Conservation (phyloP, 2,888 invertebrate species). For the Dasysyrphus albostriatus region DNA sequence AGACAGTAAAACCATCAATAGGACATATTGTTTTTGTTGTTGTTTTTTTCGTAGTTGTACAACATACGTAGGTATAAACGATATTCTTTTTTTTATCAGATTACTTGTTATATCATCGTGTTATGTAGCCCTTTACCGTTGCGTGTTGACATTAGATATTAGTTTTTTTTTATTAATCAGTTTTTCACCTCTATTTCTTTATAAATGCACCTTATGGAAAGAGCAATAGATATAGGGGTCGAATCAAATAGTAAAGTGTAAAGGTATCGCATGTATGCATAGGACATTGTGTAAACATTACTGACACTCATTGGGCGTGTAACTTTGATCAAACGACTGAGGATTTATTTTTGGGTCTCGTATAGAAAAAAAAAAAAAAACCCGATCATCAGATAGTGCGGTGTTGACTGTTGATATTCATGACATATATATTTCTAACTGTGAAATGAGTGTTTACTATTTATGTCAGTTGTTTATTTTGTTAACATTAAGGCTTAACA, state of each 20-base stretch:
- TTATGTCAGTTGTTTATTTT: not conserved
- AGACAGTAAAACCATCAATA: constrained; percentile 38
- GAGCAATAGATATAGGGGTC: not conserved
- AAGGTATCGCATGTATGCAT: constrained; percentile 50
- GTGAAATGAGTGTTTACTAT: not conserved
- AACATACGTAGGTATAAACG: not conserved
- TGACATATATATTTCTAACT: constrained; percentile 2
- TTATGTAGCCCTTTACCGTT: constrained; percentile 43
- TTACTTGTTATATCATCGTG: constrained; percentile 45
- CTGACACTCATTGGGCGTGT: constrained; percentile 69
- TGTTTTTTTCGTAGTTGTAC: not conserved
- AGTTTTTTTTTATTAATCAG: constrained; percentile 39
- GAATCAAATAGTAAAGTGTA: constrained; percentile 19
- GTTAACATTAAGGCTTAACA: not conserved
- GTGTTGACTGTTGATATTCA: constrained; percentile 25
- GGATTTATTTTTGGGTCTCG: constrained; percentile 27
- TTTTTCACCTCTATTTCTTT: constrained; percentile 64
- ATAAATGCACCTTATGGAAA: not conserved
- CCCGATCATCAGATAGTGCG: constrained; percentile 56
- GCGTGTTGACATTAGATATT: constrained; percentile 74
- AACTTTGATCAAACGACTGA: constrained; percentile 59
- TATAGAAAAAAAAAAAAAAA: too few relatives aligned
- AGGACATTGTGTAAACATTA: constrained; percentile 62
- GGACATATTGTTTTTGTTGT: constrained; percentile 45
- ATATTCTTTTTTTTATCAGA: constrained; percentile 24